A percentile compares a stretch with the other conserved stretches of the same genome.
Conservation (phyloP, 2,797 vertebrate species). For the Podarcis siculus region DNA sequence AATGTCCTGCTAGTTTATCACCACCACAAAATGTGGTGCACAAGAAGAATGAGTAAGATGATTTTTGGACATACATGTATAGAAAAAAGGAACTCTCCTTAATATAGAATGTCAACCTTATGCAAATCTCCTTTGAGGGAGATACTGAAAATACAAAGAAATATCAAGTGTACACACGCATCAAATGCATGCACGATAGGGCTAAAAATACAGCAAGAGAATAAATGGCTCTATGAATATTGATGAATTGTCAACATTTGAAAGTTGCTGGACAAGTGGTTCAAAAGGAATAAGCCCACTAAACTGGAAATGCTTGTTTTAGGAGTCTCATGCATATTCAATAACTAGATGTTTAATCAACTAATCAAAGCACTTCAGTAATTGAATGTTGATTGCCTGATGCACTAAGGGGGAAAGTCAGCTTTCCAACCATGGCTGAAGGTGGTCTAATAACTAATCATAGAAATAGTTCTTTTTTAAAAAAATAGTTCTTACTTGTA, state of each 20-base stretch:
- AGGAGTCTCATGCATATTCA: conserved; percentile 73
- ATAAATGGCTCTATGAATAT: conserved; percentile 62
- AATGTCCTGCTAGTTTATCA: too few species aligned
- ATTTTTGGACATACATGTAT: background rate
- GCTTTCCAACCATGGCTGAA: conserved; percentile 57
- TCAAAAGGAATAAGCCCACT: conserved; percentile 41
- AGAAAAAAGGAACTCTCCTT: background rate
- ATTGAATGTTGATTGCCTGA: conserved; percentile 75
- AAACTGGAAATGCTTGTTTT: conserved; percentile 55
- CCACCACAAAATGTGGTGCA: too few species aligned
- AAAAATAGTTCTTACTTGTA: conserved; percentile 47
- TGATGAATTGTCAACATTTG: conserved; percentile 59
- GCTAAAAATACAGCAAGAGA: conserved; percentile 58
- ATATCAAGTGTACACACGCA: conserved; percentile 11
- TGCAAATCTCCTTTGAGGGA: background rate
- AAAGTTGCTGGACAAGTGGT: conserved; percentile 66
- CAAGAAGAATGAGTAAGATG: background rate
- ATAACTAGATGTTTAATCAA: conserved; percentile 66
- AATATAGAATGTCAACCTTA: background rate
- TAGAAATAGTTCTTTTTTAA: conserved; percentile 26
- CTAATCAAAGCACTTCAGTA: conserved; percentile 72
- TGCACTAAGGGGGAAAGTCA: conserved; percentile 68
- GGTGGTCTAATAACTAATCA: conserved; percentile 64
- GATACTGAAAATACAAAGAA: conserved; percentile 24
- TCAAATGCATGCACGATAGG: conserved; percentile 42